Percentiles rank a stretch among this genome's conserved stretches.
phyloP scores from a whole-genome alignment of 2,113 vertebrate species.

The Garra rufa region DNA sequence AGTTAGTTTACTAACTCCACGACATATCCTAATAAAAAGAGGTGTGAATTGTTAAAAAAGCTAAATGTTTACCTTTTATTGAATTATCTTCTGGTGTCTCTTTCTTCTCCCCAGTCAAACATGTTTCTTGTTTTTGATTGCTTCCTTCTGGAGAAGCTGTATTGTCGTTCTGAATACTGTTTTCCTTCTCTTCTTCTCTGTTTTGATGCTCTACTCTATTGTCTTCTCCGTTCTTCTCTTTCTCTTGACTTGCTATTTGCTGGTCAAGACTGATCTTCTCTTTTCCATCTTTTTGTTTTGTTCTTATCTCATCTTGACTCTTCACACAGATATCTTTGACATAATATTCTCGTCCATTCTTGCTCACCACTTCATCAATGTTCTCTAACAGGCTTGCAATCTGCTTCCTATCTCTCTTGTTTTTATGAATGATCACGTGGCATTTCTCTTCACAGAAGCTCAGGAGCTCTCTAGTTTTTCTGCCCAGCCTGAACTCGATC shows the following conservation, averaged over 20 bases:
- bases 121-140: background rate
- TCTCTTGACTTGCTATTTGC: background rate
- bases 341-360: conserved; percentile 9
- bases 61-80: background rate
- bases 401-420: conserved; percentile 21
- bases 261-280: background rate
- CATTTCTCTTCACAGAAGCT: conserved; percentile 20
- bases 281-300: background rate
- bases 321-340: background rate
- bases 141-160: background rate
- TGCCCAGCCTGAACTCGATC: background rate
- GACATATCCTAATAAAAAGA: background rate
- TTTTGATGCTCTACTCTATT: background rate
- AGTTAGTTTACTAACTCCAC: background rate
- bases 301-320: background rate
- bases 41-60: background rate
- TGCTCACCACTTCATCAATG: conserved; percentile 33
- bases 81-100: background rate
- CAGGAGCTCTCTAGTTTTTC: background rate
- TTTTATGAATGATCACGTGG: conserved; percentile 27
- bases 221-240: background rate
- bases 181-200: background rate
- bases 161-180: background rate
- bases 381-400: conserved; percentile 43
- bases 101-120: background rate